Base-by-base conservation (phyloP, 2,888 invertebrate species). In the Antheraea yamamai region DNA sequence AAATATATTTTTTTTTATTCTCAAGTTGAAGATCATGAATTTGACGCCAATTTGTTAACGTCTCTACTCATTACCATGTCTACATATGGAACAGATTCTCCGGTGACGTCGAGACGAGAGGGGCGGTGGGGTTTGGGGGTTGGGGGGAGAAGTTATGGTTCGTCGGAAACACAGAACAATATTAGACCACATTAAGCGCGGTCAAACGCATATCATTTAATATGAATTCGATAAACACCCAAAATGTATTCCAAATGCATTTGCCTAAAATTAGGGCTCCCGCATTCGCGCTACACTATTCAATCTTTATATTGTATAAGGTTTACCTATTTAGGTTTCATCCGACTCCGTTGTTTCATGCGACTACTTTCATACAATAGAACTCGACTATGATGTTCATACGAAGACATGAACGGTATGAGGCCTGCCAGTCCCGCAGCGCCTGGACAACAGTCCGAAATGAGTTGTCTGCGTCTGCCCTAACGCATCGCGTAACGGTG, bases 171-270 rank as follows among this genome's bases (percentile, higher is more conserved):
- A 10, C n/a, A 26, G 30, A 66, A 30, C 64, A 30, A 30, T 66
- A 66, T 30, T 66, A 16, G 30, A 18, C 30, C 64, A 66, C 30
- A 66, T 66, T 30, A 66, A 26, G 55, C 70, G 58, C 72, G 72
- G 72, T 75, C 75, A 75, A 58, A 75, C 72, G 72, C 75, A 72
- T 75, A 72, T 72, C 75, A 75, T 75, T 75, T 61, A 2, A 30
- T 72, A 18, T 23, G 4, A 18, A 10, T 30, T 74, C 47, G 64
- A 26, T 47, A n/a, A 30, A 52, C 52, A 39, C 16, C 70, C 16
- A 58, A 58, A 74, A 74, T 61, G 4, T 35, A 39, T 72, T 18
- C 30, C 51, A 20, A 23, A 58, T 2, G 14, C 8, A 39, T 70
- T 70, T 18, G 16, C 35, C 26, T 30, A 35, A 20, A 72, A n/a